Percentiles rank a stretch among this genome's conserved stretches.
Conservation (phyloP, 2,113 vertebrate species). For the Scalopus aquaticus region DNA sequence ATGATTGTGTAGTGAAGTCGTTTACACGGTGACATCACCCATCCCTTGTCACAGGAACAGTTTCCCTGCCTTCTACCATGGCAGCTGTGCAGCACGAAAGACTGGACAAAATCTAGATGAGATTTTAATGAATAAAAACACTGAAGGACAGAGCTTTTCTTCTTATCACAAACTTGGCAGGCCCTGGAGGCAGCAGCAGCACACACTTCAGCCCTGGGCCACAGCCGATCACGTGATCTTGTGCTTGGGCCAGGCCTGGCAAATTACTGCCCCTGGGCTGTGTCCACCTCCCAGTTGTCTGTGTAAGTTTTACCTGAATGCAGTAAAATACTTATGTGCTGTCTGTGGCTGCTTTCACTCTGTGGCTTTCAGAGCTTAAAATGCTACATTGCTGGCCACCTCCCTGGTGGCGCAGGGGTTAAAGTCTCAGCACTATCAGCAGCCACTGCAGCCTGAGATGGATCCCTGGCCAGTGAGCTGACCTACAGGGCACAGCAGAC, state of each 20-base stretch:
- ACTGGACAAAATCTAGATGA: no score
- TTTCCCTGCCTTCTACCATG: no score
- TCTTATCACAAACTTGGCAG: not conserved
- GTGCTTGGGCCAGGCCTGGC: not conserved
- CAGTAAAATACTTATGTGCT: not conserved
- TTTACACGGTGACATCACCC: not conserved
- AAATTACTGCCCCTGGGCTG: not conserved
- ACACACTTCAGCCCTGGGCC: not conserved
- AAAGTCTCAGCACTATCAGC: no score
- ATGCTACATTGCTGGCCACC: not conserved
- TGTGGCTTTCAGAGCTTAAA: not conserved
- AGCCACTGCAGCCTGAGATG: no score
- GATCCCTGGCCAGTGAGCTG: no score
- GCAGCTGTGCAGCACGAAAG: no score
- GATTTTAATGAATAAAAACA: no score
- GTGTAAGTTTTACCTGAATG: not conserved
- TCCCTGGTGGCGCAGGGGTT: no score
- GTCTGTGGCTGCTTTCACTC: not conserved
- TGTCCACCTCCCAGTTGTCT: not conserved
- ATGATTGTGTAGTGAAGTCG: not conserved
- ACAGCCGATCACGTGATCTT: not conserved
- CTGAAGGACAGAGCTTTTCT: no score
- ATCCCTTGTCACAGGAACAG: no score
- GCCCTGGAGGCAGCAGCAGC: not conserved
- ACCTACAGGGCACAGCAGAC: not conserved